These are phyloP conservation scores for Habrosyne pyritoides DNA, from an alignment of 2,888 invertebrate species.

Conservation along the genomic window DNA sequence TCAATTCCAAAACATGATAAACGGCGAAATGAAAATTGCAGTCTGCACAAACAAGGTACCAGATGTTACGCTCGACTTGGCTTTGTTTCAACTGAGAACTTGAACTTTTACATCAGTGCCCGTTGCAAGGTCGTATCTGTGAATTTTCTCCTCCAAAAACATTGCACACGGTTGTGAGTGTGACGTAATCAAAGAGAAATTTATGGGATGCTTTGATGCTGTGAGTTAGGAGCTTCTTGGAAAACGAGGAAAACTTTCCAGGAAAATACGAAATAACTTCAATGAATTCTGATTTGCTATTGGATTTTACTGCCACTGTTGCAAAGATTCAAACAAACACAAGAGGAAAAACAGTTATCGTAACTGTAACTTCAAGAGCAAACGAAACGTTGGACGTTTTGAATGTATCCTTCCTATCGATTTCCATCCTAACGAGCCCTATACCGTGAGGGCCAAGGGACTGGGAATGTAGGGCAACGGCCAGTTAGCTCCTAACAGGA, in stretches of 20 bases:
- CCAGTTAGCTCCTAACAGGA: constrained; percentile 28
- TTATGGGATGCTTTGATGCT: neutral
- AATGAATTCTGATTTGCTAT: too few relatives aligned
- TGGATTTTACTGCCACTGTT: neutral
- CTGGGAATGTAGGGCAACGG: constrained; percentile 26
- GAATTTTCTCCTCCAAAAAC: neutral
- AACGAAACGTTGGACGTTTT: neutral
- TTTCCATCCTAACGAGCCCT: neutral
- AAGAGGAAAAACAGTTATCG: too few relatives aligned
- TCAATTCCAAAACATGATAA: neutral
- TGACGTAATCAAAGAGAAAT: neutral
- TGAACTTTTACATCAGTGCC: neutral
- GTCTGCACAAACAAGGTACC: neutral
- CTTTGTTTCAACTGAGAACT: neutral
- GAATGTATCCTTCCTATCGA: neutral
- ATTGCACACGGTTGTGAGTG: neutral
- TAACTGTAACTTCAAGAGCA: neutral
- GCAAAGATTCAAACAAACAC: neutral
- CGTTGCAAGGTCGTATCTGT: neutral
- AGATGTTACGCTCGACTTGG: neutral
- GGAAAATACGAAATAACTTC: neutral
- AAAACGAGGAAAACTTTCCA: neutral
- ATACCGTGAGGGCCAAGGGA: neutral
- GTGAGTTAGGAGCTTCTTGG: neutral
- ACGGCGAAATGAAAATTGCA: neutral